Evolutionary conservation across 37 sponge, comb jelly and placozoan species (phyloP), one percentile per base, ranked within the genome.

Genomic region (Cliona cf. orientalis): DNA sequence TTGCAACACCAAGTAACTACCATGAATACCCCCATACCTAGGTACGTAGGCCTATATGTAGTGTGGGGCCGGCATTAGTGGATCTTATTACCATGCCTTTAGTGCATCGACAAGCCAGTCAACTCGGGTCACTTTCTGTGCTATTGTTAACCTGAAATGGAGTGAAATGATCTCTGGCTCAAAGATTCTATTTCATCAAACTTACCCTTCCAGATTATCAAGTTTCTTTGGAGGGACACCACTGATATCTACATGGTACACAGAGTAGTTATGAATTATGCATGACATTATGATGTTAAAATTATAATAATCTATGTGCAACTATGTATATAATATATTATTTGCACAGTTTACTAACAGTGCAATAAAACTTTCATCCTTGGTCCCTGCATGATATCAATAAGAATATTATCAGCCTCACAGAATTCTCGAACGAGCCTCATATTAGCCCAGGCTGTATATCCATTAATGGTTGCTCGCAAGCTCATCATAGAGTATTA

Each of bases 71-170:
- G n/a, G n/a, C n/a, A n/a, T n/a, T 68, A 55, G 28, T 62, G 40
- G 5, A 14, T 11, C 12, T 21, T 42, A 62, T 69, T 36, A 76
- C 91, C 67, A 68, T 26, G 37, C 46, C 37, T 76, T 86, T n/a
- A 91, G 87, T 44, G 78, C 76, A 77, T 80, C 83, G 6, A 85
- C n/a, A 77, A 91, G 86, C 91, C 91, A 91, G 31, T 91, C 87
- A 29, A 86, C 78, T 46, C 91, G 65, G 25, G 46, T 86, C 34
- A 91, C 83, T 35, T 91, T 91, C 72, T 91, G 91, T 17, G 40
- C 58, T 2, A 55, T n/a, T 7, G 82, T 91, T 39, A 91, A 56
- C 56, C 89, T 88, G 62, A 61, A 67, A 56, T 28, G 21, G 42
- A 65, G 6, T 35, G n/a, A 23, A 37, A 33, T 57, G 38, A 2